Evolutionary conservation across 2,888 invertebrate species (phyloP), one percentile per base, ranked within the genome.

Genomic region (Limnephilus marmoratus): DNA sequence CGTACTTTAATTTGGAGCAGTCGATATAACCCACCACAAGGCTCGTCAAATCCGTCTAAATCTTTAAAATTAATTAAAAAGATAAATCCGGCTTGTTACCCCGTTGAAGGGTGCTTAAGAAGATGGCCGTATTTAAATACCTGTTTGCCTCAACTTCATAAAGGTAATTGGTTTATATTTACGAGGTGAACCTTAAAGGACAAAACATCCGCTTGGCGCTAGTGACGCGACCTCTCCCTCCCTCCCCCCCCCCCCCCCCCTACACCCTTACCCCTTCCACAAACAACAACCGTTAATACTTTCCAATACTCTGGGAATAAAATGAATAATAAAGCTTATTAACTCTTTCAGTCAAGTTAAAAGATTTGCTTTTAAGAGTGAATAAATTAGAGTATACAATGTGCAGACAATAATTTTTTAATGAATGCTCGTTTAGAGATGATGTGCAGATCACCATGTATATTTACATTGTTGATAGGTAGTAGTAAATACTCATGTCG

Each of bases 91-190:
- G 68, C 24, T 68, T 68, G n/a, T 89, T 81, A 24, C 41, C n/a
- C 37, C 45, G 34, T 80, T 37, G 34, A 80, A n/a, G 68, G 34
- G 80, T 81, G 45, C 80, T 34, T 15, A 41, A 80, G 80, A 37
- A 80, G 68, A 68, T 29, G 87, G 68, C 80, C 34, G 41, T 80
- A 81, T 89, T 89, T 15, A 29, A 87, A 68, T 89, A 81, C 31
- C 81, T 89, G 88, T 89, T 89, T 81, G 29, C 80, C 18, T 18
- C 80, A 49, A 89, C 88, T 81, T 89, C 37, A 89, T 80, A 37
- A 80, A 68, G 88, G 80, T 89, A 81, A 89, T 89, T 80, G 68
- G 81, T 89, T 89, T 89, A 89, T 80, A 89, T 80, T 89, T 89
- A 80, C 81, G 80, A n/a, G 37, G 24, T 80, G 15, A 24, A 45